Evolutionary conservation across 2,888 invertebrate genomes (phyloP), one percentile per base, ranked within the genome.

Genomic region (Eledona agricola): DNA sequence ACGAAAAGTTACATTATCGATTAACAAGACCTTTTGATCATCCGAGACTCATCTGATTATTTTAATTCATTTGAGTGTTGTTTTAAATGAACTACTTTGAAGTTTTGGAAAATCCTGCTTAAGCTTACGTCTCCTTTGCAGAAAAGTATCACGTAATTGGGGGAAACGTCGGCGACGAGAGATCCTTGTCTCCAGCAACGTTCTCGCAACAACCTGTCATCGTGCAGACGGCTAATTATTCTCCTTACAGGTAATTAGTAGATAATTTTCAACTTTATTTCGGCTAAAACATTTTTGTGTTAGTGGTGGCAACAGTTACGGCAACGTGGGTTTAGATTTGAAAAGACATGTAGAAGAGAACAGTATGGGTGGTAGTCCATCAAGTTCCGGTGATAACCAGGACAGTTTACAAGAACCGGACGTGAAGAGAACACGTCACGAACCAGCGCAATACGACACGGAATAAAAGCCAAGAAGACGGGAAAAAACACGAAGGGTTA

Each of bases 181-280:
- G 81, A 61, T 81, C 81, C 57, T 72, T 82, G 69, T 82, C 82
- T 52, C 81, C 82, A 22, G 78, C 79, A 60, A 77, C 80, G 50
- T 83, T 79, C 65, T 81, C 82, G 66, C 82, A 82, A 51, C 82
- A 83, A 67, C 82, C 83, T 61, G 83, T 83, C 64, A 83, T 83
- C 70, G 82, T 83, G 68, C 83, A 83, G 78, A 69, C 79, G 28
- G 70, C 76, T 43, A 81, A 80, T 62, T 81, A 81, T 69, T 79
- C 80, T 67, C 80, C 80, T 63, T 81, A 81, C 71, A 79, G 80
- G 81, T 81, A 71, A 63, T 61, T 63, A 23, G 5, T 19, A 19
- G 5, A 19, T 5, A 4, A 26, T 19, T 19, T 19, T 19, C n/a
- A 5, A 5, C n/a, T 19, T 19, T 5, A 5, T 19, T 19, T 19